Base-by-base conservation (phyloP, 2,888 invertebrate species). In the Andrena bicolor region DNA sequence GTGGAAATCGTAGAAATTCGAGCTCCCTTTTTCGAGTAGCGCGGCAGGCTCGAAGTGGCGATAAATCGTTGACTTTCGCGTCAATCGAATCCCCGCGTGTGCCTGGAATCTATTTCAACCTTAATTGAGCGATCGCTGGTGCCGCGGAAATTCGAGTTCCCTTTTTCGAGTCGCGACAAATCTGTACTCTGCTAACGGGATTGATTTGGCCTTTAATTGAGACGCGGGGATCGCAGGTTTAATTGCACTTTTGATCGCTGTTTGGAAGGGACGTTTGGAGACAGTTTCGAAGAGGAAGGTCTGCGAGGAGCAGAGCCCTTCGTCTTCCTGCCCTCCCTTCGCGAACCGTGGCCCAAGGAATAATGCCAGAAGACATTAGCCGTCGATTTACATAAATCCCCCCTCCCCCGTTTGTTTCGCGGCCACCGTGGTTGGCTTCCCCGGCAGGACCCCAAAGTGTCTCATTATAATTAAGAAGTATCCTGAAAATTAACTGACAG, bases 381-480 rank as follows among this genome's bases (percentile, higher is more conserved):
- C 87, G 79, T 86, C 91, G 90, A 93, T 93, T 93, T 92, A 90
- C 93, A 93, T 93, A 93, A 93, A 91, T 90, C 89, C 90, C 86
- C 86, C 85, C 81, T 32, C 64, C 81, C n/a, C n/a, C 53, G 49
- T 63, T 80, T 60, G 75, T 68, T 35, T 63, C 80, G 60, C 68
- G 81, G 64, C 80, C 71, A 51, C 63, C 23, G 61, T 72, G 61
- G 74, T 65, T 69, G 73, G 85, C 82, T 79, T 80, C 86, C 79
- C 80, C 58, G 79, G 83, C 90, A 84, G 56, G 75, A 85, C 86
- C 87, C 90, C 89, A 91, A 91, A 93, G 91, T 91, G 92, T 92
- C 92, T 93, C 92, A 91, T 93, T 93, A 93, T 92, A 93, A 93
- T 93, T 92, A 93, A 91, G 92, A 92, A 92, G 91, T 92, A 93